phyloP scores from a whole-genome alignment of 2,113 vertebrate genomes.

The Zosterops lateralis region DNA sequence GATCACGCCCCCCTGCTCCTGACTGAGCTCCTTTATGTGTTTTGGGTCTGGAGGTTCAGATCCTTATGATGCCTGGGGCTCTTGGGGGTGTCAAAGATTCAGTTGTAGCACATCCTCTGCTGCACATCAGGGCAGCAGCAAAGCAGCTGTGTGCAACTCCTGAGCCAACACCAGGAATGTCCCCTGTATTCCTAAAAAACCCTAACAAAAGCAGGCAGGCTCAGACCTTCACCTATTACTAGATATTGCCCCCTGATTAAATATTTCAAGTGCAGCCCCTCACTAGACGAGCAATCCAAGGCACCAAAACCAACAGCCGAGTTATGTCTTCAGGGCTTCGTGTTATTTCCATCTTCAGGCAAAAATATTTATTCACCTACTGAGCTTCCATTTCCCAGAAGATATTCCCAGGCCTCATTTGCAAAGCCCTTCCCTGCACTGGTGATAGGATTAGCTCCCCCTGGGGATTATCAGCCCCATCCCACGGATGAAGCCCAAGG shows the following conservation, averaged over 20 bases:
- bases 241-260: not conserved
- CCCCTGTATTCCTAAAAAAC: not conserved
- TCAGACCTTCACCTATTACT: not conserved
- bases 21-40: not conserved
- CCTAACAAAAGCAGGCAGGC: not conserved
- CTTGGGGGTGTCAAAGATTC: rapidly evolving
- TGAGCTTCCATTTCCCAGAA: constrained; percentile 13
- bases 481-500: not conserved
- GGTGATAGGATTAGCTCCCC: not conserved
- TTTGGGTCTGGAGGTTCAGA: not conserved
- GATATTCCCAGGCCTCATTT: not conserved
- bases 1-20: not conserved
- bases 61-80: not conserved
- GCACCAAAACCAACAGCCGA: not conserved
- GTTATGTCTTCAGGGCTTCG: not conserved
- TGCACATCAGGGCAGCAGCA: not conserved
- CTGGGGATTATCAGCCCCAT: not conserved
- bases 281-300: not conserved
- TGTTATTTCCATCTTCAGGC: not conserved
- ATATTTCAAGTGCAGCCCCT: not conserved
- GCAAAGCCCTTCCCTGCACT: not conserved
- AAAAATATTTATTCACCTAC: not conserved
- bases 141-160: not conserved
- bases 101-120: not conserved
- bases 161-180: not conserved